These are phyloP conservation scores for Dicyrtoma fusca DNA, from an alignment of 2,888 invertebrate genomes.

Conservation along the genomic window DNA sequence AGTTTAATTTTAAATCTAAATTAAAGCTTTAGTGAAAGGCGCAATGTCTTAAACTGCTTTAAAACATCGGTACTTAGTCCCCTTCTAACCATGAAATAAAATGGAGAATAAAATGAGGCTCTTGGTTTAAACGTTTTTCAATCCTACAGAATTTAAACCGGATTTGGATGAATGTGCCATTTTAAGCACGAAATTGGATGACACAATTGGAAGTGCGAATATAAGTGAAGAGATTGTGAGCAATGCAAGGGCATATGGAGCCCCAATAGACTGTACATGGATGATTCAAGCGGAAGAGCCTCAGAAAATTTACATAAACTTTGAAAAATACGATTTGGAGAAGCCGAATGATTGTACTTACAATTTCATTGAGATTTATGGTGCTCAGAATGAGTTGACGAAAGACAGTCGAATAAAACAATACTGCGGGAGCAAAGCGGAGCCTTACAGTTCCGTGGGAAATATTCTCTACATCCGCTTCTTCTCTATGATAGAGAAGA, in stretches of 20 bases:
- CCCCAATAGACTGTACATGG: conserved; percentile 77
- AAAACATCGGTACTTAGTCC: no score
- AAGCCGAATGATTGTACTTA: conserved; percentile 77
- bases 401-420: conserved; percentile 64
- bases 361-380: conserved; percentile 76
- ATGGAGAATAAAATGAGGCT: no score
- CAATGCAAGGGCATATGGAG: conserved; percentile 62
- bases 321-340: conserved; percentile 69
- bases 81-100: no score
- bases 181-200: conserved; percentile 64
- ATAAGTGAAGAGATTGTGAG: conserved; percentile 64
- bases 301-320: conserved; percentile 63
- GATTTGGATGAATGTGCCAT: conserved; percentile 66
- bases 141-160: conserved; percentile 24
- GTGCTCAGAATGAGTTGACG: conserved; percentile 67
- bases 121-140: no score
- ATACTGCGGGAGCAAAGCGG: conserved; percentile 86
- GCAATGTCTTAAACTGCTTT: no score
- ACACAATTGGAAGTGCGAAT: conserved; percentile 65
- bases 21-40: no score
- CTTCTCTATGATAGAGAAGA: conserved; percentile 64
- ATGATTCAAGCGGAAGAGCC: conserved; percentile 67
- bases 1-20: no score
- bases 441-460: conserved; percentile 70
- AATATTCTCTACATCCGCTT: conserved; percentile 76